Evolutionary conservation across 2,797 vertebrate genomes (phyloP).

Genomic region (Catharus ustulatus): DNA sequence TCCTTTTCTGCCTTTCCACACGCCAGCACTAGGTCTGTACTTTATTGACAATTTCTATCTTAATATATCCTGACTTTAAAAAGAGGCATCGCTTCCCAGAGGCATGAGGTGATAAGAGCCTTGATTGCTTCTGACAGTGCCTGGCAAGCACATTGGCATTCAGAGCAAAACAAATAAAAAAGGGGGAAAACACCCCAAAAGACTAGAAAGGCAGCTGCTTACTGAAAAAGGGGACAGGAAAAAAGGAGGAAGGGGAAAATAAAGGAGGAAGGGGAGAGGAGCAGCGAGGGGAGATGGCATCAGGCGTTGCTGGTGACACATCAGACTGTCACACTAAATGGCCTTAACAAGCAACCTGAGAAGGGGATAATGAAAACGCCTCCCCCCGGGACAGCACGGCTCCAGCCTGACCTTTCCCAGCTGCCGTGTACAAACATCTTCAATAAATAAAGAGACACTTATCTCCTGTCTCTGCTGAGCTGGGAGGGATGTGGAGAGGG

Average conservation of each 20-base stretch:
- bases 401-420: slow-evolving; percentile 52
- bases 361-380: slow-evolving; percentile 47
- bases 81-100: neutral
- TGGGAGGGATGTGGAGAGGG: rapidly evolving
- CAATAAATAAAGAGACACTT: slow-evolving; percentile 57
- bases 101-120: neutral
- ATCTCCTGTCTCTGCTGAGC: neutral
- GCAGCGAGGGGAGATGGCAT: neutral
- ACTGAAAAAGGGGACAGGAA: neutral
- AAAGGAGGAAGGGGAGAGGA: neutral
- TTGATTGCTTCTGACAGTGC: neutral
- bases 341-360: slow-evolving; percentile 41
- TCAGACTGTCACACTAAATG: slow-evolving; percentile 11
- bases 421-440: slow-evolving; percentile 48
- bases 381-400: neutral
- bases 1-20: neutral
- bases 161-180: neutral
- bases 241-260: neutral
- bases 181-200: rapidly evolving
- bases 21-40: neutral
- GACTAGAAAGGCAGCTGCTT: neutral
- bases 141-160: neutral
- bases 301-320: neutral
- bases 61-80: slow-evolving; percentile 42
- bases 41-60: slow-evolving; percentile 26